phyloP scores from a whole-genome alignment of 2,888 invertebrate genomes.

The Platynereis dumerilii region DNA sequence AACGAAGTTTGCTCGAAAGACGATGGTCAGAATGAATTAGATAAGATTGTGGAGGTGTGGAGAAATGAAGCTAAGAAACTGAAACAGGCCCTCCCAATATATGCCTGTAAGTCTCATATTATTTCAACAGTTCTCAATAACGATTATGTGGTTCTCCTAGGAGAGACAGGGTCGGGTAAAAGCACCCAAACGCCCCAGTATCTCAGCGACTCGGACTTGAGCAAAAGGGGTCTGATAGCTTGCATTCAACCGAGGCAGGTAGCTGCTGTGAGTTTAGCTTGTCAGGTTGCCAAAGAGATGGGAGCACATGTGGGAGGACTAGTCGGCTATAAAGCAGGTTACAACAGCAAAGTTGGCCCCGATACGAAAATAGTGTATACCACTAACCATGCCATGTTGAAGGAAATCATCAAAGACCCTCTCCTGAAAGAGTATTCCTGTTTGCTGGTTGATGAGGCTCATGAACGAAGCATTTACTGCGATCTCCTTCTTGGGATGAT shows the following conservation, averaged over 20 bases:
- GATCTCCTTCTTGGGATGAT: slow-evolving; percentile 62
- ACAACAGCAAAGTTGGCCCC: slow-evolving; percentile 37
- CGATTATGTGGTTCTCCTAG: slow-evolving; percentile 46
- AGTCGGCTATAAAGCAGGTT: slow-evolving; percentile 56
- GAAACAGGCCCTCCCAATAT: slow-evolving; percentile 50
- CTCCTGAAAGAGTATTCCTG: slow-evolving; percentile 43
- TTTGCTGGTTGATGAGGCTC: slow-evolving; percentile 63
- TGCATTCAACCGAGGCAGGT: slow-evolving; percentile 64
- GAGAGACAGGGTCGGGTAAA: slow-evolving; percentile 64
- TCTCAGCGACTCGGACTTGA: slow-evolving; percentile 49
- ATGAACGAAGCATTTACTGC: slow-evolving; percentile 61
- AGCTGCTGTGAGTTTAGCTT: slow-evolving; percentile 59
- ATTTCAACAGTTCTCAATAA: slow-evolving; percentile 37
- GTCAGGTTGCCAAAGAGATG: slow-evolving; percentile 58
- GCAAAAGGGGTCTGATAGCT: slow-evolving; percentile 45
- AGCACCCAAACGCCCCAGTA: slow-evolving; percentile 63
- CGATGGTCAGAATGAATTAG: background rate
- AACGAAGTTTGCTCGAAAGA: no score
- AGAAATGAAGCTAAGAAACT: slow-evolving; percentile 46
- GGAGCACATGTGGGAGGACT: slow-evolving; percentile 46
- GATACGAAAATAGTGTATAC: slow-evolving; percentile 54
- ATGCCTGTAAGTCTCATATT: slow-evolving; percentile 49
- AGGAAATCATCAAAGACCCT: slow-evolving; percentile 53
- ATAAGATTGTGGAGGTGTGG: slow-evolving; percentile 37
- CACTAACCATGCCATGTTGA: slow-evolving; percentile 60